Conservation (phyloP, 2,888 invertebrate species). For the Zootermopsis nevadensis region DNA sequence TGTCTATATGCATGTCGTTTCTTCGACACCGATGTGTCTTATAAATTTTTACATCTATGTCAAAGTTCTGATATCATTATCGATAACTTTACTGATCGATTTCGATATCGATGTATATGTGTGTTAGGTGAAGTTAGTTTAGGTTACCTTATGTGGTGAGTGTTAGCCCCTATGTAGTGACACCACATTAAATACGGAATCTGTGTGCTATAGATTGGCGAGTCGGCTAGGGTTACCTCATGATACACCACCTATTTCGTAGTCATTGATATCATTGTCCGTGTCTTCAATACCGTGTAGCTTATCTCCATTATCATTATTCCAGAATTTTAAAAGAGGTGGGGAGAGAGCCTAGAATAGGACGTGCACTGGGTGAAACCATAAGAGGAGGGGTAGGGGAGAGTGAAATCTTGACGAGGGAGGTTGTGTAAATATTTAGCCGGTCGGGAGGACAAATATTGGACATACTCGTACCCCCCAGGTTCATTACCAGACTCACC, state of each 20-base stretch:
- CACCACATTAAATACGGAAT: too few species aligned
- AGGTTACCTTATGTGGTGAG: too few species aligned
- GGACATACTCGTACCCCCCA: constrained; percentile 45
- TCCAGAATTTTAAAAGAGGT: constrained; percentile 19
- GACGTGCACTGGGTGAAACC: not conserved
- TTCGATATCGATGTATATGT: too few species aligned
- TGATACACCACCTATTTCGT: not conserved
- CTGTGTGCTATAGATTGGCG: not conserved
- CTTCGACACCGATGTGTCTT: too few species aligned
- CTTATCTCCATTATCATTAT: constrained; percentile 15
- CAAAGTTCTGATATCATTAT: too few species aligned
- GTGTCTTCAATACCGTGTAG: not conserved
- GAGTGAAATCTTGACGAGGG: constrained; percentile 42
- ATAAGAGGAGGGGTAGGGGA: not conserved
- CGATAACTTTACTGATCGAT: too few species aligned
- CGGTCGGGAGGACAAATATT: constrained; percentile 47
- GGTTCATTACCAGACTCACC: constrained; percentile 51
- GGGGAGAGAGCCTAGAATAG: not conserved
- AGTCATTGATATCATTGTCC: not conserved
- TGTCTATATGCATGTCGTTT: too few species aligned
- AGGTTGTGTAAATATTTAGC: constrained; percentile 50
- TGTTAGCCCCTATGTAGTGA: too few species aligned
- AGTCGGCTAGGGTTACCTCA: not conserved
- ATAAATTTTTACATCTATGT: too few species aligned
- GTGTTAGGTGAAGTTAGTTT: too few species aligned